Evolutionary conservation across 2,797 vertebrate species (phyloP), one percentile per base, ranked within the genome.

Genomic region (Gadopsis marmoratus): DNA sequence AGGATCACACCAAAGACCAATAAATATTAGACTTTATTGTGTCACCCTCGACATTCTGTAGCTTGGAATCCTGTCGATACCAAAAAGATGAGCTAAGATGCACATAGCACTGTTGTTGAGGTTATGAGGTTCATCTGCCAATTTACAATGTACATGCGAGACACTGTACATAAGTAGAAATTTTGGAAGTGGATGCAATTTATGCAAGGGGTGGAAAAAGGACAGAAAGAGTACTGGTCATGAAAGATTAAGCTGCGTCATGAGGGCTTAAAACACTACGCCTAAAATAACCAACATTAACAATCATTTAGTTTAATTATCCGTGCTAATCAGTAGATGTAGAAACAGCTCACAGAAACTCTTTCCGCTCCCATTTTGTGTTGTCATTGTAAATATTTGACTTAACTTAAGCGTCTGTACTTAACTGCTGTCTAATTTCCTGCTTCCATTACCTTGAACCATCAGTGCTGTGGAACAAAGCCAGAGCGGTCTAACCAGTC

Each of bases 341-440:
- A 74, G 48, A 64, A 79, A 55, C 61, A 72, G 81, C n/a, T 73
- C 77, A 84, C 66, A 47, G 71, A 68, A 23, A 47, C 56, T 68
- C 73, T 85, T 58, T 60, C 37, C 64, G 13, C 65, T 54, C 29
- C 56, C 55, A 33, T 64, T 83, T 76, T 68, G 59, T 86, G 83
- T 90, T 89, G 86, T 89, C 89, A 76, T 82, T 89, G 84, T 85
- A 88, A 84, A 88, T 78, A 88, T 84, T 78, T 76, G 63, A 82
- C 26, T 26, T 26, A 70, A 69, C 48, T 54, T 78, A 84, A 89
- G 83, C 80, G 84, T 51, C 76, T 85, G 55, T 60, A 62, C 64
- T 91, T 88, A 88, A 91, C 76, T 43, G 65, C 69, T 2, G 45
- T 83, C 81, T 89, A 66, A 90, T 90, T 93, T 89, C 83, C 85